Evolutionary conservation across 2,888 invertebrate species (phyloP), one percentile per base, ranked within the genome.

Genomic region (Catotricha subobsoleta): DNA sequence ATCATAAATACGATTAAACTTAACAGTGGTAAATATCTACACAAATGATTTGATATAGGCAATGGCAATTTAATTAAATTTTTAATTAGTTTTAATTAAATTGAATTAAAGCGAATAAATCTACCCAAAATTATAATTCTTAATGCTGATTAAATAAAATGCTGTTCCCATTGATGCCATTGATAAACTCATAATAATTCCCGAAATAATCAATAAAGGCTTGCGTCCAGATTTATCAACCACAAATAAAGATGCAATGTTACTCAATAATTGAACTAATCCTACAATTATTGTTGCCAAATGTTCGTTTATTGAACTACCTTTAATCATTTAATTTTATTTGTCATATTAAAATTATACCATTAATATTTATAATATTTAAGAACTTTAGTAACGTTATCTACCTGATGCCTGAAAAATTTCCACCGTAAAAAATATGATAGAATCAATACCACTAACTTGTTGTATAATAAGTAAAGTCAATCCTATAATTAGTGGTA

Each of bases 151-250:
- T 39, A 70, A 60, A 51, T 64, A 67, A 52, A 71, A 72, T 2
- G 71, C 65, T 0, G 63, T 55, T 3, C 73, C 69, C 63, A 73
- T 64, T n/a, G 66, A 53, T 0, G 63, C 53, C 66, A 72, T 69
- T 1, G 71, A 66, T 1, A 61, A 41, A 29, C 64, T 60, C 67
- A 70, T 71, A 28, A 68, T 52, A 9, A 65, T 54, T 0, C 74
- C 71, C 0, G 74, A 75, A 9, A 69, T 48, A 3, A 76, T 57
- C 36, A 79, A 63, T 23, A 78, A 59, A 1, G 71, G 67, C 25
- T 70, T 59, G 7, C 79, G 55, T 0, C 79, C 78, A 1, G 67
- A 62, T 27, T 65, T 64, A 55, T 79, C 79, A 18, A 72, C 69
- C 37, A 72, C 48, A 53, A 70, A 51, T 0, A 69, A 64, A 44